Evolutionary conservation across 1,140 invertebrate genomes (phyloP).

Genomic region (Pseudomyrmex flavicornis): DNA sequence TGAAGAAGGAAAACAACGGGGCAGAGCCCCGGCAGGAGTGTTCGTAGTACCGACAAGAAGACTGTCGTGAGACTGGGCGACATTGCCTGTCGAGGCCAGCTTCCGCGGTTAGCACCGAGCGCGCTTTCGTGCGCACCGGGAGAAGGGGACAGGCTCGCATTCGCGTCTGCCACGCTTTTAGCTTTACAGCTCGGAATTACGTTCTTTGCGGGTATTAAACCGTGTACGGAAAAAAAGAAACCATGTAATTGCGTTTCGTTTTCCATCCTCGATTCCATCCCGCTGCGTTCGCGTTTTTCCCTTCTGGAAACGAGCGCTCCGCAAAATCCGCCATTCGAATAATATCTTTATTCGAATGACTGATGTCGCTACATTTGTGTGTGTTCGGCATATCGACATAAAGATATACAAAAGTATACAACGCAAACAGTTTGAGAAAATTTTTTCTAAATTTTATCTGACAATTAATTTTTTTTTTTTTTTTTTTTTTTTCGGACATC

Average conservation of each 20-base stretch:
- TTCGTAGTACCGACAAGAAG: slow-evolving; percentile 72
- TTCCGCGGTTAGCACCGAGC: slow-evolving; percentile 74
- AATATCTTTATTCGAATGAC: too few species aligned
- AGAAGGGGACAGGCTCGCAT: slow-evolving; percentile 53
- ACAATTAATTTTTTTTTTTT: neutral
- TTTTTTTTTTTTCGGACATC: neutral
- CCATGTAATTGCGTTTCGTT: neutral
- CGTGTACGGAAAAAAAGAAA: slow-evolving; percentile 12
- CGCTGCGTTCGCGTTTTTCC: neutral
- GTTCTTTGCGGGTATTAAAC: slow-evolving; percentile 20
- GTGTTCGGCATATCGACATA: too few species aligned
- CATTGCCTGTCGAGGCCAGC: slow-evolving; percentile 79
- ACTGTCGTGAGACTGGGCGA: slow-evolving; percentile 79
- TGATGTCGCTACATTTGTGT: too few species aligned
- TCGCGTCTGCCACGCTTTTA: slow-evolving; percentile 54
- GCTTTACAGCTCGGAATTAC: slow-evolving; percentile 16
- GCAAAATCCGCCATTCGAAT: too few species aligned
- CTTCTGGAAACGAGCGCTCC: neutral
- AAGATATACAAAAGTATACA: too few species aligned
- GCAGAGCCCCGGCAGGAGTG: neutral
- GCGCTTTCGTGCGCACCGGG: slow-evolving; percentile 49
- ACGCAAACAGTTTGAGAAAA: too few species aligned
- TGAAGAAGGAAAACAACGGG: slow-evolving; percentile 20
- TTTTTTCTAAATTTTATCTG: too few species aligned
- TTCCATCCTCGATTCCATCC: neutral